Percentiles rank a stretch among this genome's conserved stretches.
Evolutionary conservation across 2,888 invertebrate genomes (phyloP).

Genomic region (Hanleya hanleyi): DNA sequence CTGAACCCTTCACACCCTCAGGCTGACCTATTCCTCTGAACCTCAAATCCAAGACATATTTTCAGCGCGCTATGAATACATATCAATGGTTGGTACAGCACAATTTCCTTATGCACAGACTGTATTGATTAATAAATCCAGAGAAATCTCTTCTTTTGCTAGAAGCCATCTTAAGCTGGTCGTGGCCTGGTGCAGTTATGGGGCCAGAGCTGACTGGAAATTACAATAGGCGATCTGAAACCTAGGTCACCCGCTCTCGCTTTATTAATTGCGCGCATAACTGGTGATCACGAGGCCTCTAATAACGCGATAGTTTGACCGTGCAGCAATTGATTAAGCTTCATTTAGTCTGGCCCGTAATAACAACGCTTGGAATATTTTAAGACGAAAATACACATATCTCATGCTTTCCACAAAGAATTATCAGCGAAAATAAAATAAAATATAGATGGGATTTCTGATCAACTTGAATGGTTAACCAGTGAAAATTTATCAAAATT

Average conservation of each 20-base stretch:
- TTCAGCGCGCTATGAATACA: not conserved
- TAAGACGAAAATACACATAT: too few species aligned
- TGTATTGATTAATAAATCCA: conserved; percentile 10
- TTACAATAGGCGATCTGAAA: not conserved
- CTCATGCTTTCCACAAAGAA: too few species aligned
- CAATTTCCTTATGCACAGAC: conserved; percentile 10
- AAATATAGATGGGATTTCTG: too few species aligned
- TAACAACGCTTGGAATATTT: too few species aligned
- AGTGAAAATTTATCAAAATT: too few species aligned
- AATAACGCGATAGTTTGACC: too few species aligned
- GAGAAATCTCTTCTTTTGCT: not conserved
- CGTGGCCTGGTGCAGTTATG: not conserved
- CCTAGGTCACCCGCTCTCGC: not conserved
- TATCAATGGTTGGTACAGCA: not conserved
- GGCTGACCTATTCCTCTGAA: not conserved
- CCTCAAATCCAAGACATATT: not conserved
- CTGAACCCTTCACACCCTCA: not conserved
- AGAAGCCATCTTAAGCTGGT: not conserved
- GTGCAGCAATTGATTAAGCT: too few species aligned
- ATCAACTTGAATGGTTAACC: too few species aligned
- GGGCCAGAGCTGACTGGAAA: not conserved
- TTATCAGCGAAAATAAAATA: too few species aligned
- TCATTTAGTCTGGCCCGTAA: too few species aligned
- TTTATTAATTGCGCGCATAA: conserved; percentile 3
- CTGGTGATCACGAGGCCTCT: not conserved